phyloP scores from a whole-genome alignment of 1,140 invertebrate species.

The Zaprionus lachaisei region DNA sequence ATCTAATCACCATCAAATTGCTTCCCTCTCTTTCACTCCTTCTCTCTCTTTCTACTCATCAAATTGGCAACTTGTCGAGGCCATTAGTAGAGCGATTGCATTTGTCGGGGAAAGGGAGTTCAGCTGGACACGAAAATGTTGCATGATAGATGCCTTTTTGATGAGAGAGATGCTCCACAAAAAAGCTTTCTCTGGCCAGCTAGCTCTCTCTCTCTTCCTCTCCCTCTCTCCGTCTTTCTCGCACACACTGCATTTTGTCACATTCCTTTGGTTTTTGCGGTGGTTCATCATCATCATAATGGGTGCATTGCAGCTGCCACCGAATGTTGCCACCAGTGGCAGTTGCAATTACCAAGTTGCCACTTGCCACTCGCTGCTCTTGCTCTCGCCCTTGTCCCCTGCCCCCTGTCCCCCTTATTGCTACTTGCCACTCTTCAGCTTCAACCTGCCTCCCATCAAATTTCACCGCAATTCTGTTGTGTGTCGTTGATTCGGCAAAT shows the following conservation, averaged over 20 bases:
- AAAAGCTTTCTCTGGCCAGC: constrained; percentile 16
- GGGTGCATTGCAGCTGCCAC: constrained; percentile 47
- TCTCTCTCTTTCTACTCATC: not conserved
- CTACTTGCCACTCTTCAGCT: not conserved
- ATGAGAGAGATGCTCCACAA: constrained; percentile 52
- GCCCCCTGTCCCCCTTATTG: not conserved
- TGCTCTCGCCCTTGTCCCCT: too few relatives aligned
- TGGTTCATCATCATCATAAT: constrained; percentile 53
- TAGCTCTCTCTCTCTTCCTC: constrained; percentile 7
- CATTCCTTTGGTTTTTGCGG: constrained; percentile 71
- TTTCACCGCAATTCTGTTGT: constrained; percentile 52
- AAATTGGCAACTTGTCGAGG: constrained; percentile 40
- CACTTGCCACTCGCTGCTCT: constrained; percentile 20
- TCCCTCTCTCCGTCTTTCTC: not conserved
- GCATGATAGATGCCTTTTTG: constrained; percentile 72
- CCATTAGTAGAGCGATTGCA: not conserved
- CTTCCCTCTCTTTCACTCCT: not conserved
- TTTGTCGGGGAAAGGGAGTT: not conserved
- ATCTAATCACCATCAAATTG: not conserved
- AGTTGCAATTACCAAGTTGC: constrained; percentile 23
- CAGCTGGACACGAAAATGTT: constrained; percentile 20
- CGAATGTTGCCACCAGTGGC: constrained; percentile 10
- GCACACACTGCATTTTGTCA: constrained; percentile 55
- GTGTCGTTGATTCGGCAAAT: constrained; percentile 24
- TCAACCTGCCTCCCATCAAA: constrained; percentile 18